Evolutionary conservation across 2,888 invertebrate genomes (phyloP), one percentile per base, ranked within the genome.

Genomic region (Pachydiplax longipennis): DNA sequence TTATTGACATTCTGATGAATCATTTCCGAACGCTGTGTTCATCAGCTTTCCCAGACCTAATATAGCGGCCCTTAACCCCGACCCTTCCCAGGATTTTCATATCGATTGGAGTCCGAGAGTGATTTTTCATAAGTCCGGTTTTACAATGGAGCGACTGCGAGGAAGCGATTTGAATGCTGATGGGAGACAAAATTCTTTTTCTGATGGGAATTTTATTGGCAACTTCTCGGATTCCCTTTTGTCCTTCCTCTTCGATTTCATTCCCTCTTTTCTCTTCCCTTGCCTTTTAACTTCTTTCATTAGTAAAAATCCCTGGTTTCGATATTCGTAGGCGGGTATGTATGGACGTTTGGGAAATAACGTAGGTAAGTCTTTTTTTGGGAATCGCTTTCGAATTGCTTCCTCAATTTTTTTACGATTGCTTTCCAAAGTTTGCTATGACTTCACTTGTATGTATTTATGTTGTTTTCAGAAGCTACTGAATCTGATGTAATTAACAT

Each of bases 21-120:
- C 61, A 87, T 87, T 87, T 87, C 12, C 25, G 87, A 48, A 87
- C 31, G 40, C 61, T 65, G 87, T 87, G 58, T 65, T 87, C 61
- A 87, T 87, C 87, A 40, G 61, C 61, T 48, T 87, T 87, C 87
- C 61, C 31, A 87, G 87, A 61, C 87, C 61, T 37, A 87, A 87
- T 87, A 87, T 87, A 65, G 61, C 87, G 87, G 61, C n/a, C 87
- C 87, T 87, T 87, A 61, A 87, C 87, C 87, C 87, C 87, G 61
- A 10, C 87, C 37, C 73, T 73, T 65, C 65, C 65, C 22, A 25
- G 25, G 65, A 65, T 65, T 73, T 37, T 61, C 15, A n/a, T 37
- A 87, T 87, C 87, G 87, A 87, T 87, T n/a, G 61, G 2, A 25
- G 73, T n/a, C 87, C 12, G 61, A 1, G 22, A 35, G 61, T n/a